Conservation (phyloP, 2,113 vertebrate species). For the Spea multiplicata region DNA sequence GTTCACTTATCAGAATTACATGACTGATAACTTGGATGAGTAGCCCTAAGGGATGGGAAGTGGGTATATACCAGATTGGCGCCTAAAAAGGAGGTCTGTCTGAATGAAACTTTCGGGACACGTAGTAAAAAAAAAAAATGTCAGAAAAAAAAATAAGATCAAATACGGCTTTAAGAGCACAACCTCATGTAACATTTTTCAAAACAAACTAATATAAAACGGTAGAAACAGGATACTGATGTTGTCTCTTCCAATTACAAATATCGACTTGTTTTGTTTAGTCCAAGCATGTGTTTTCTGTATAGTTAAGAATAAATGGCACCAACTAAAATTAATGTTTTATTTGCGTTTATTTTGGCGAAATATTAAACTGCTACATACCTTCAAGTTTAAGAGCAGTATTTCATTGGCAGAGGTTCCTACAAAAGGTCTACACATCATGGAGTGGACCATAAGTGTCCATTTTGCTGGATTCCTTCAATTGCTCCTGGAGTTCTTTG, state of each 20-base stretch:
- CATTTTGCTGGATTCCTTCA: too few species aligned
- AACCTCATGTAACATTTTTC: not conserved
- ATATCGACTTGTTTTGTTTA: not conserved
- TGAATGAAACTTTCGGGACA: slow-evolving; percentile 1
- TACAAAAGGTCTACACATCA: too few species aligned
- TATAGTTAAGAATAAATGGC: not conserved
- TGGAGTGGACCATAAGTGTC: too few species aligned
- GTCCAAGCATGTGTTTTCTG: slow-evolving; percentile 3
- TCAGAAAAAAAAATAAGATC: not conserved
- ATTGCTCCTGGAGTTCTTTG: too few species aligned
- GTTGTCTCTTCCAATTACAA: not conserved
- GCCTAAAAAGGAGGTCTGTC: slow-evolving; percentile 22
- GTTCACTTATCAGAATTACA: slow-evolving; percentile 28
- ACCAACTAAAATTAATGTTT: too few species aligned
- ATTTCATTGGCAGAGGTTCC: too few species aligned
- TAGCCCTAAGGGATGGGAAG: slow-evolving; percentile 31
- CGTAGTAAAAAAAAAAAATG: not conserved
- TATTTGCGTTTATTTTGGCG: too few species aligned
- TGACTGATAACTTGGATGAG: slow-evolving; percentile 37
- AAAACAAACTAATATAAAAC: not conserved
- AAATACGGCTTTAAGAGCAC: not conserved
- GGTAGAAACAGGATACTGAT: not conserved
- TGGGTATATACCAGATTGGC: slow-evolving; percentile 3
- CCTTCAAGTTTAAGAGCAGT: too few species aligned
- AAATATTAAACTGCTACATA: too few species aligned